Percentiles rank a stretch among this genome's conserved stretches.
These are phyloP conservation scores for Tachina lurida DNA, from an alignment of 2,888 invertebrate species.

Conservation along the genomic window DNA sequence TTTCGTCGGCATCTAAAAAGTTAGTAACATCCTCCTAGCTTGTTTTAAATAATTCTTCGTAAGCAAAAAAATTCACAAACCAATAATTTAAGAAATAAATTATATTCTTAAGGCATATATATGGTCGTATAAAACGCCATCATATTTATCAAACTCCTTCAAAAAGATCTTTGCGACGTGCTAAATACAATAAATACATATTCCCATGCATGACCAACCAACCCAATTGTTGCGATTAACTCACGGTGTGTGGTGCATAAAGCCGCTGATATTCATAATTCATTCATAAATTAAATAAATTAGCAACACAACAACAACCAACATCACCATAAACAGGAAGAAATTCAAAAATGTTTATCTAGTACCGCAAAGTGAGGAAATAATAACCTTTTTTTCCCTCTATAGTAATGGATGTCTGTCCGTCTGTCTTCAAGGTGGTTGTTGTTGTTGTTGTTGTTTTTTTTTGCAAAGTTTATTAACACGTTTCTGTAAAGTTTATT, in stretches of 20 bases:
- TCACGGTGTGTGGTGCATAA: background rate
- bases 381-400: slow-evolving; percentile 36
- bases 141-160: slow-evolving; percentile 14
- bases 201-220: slow-evolving; percentile 17
- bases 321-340: slow-evolving; percentile 35
- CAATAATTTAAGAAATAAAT: background rate
- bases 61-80: background rate
- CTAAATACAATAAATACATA: slow-evolving; percentile 6
- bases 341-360: slow-evolving; percentile 9
- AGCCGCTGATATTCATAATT: slow-evolving; percentile 15
- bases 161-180: slow-evolving; percentile 20
- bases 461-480: slow-evolving; percentile 33
- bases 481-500: slow-evolving; percentile 24
- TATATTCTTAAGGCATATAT: background rate
- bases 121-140: background rate
- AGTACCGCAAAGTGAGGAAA: slow-evolving; percentile 43
- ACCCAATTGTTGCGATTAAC: background rate
- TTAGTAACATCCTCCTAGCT: no score
- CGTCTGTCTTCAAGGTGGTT: slow-evolving; percentile 41
- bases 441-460: background rate
- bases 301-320: slow-evolving; percentile 5
- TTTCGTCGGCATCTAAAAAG: no score
- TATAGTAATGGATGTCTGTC: background rate
- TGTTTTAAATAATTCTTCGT: background rate
- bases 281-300: slow-evolving; percentile 26